These are phyloP conservation scores for Paratrypauchen microcephalus DNA, from an alignment of 2,797 vertebrate species.

Conservation along the genomic window DNA sequence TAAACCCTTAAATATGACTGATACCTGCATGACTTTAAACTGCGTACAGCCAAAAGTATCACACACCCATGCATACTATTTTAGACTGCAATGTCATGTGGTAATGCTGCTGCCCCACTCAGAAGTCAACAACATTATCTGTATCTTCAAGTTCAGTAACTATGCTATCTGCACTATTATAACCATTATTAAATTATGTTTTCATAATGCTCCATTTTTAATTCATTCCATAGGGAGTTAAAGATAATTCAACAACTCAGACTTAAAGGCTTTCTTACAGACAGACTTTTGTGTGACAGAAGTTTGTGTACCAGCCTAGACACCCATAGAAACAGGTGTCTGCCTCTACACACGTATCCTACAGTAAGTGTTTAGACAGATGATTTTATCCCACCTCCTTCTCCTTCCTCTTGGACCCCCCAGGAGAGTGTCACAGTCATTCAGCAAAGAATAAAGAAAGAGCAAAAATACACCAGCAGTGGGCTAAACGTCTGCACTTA, in stretches of 20 bases:
- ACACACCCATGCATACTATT: conserved; percentile 54
- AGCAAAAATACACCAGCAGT: conserved; percentile 28
- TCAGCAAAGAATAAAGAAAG: conserved; percentile 37
- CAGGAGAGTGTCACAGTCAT: conserved; percentile 22
- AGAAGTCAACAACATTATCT: conserved; percentile 26
- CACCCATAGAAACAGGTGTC: conserved; percentile 63
- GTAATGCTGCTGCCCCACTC: conserved; percentile 43
- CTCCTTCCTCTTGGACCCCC: neutral
- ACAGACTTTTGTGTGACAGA: no score
- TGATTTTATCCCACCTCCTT: conserved; percentile 44
- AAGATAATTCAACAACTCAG: no score
- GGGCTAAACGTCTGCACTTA: conserved; percentile 13
- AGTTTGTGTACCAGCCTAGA: conserved; percentile 30
- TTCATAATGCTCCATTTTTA: neutral
- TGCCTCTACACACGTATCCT: conserved; percentile 33
- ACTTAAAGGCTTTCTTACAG: conserved; percentile 7
- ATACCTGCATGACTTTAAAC: conserved; percentile 4
- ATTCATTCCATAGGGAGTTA: neutral
- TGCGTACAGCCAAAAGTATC: conserved; percentile 29
- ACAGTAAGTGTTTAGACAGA: conserved; percentile 60
- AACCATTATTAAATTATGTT: neutral
- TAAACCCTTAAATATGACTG: neutral
- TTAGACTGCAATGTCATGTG: conserved; percentile 54
- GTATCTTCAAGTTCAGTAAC: neutral
- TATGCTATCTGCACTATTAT: neutral